A percentile compares a stretch with the other conserved stretches of the same genome.
Evolutionary conservation across 2,113 vertebrate species (phyloP).

Genomic region (Polypterus bichir): DNA sequence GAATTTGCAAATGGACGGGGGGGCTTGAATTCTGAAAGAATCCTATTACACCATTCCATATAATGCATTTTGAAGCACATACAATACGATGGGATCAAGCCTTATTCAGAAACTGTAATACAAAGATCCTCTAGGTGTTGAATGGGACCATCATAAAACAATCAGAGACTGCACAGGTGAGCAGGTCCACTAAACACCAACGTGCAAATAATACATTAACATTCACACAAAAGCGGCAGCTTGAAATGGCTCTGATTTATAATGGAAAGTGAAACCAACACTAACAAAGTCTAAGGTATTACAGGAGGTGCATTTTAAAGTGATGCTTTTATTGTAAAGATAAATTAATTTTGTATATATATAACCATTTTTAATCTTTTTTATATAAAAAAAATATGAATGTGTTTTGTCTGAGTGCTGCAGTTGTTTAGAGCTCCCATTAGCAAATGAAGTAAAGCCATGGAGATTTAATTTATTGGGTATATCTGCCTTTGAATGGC

Average conservation of each 20-base stretch:
- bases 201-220: constrained; percentile 53
- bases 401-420: constrained; percentile 66
- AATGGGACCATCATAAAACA: constrained; percentile 32
- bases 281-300: constrained; percentile 22
- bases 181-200: constrained; percentile 36
- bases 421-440: constrained; percentile 59
- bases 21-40: constrained; percentile 5
- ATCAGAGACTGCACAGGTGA: constrained; percentile 27
- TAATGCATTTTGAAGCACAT: background rate
- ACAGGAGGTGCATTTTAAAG: constrained; percentile 3
- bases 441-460: constrained; percentile 73
- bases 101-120: constrained; percentile 30
- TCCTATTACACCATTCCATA: background rate
- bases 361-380: constrained; percentile 75
- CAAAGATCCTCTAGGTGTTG: constrained; percentile 33
- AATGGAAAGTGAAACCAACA: constrained; percentile 38
- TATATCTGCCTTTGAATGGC: constrained; percentile 56
- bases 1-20: constrained; percentile 3
- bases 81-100: constrained; percentile 18
- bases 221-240: constrained; percentile 47
- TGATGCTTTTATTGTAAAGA: constrained; percentile 30
- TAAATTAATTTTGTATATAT: constrained; percentile 67
- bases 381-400: constrained; percentile 43
- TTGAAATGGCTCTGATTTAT: constrained; percentile 44
- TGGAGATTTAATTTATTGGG: constrained; percentile 87